Percentiles rank a stretch among this genome's conserved stretches.
Evolutionary conservation across 2,888 invertebrate genomes (phyloP).

Genomic region (Ormyrus thymus): DNA sequence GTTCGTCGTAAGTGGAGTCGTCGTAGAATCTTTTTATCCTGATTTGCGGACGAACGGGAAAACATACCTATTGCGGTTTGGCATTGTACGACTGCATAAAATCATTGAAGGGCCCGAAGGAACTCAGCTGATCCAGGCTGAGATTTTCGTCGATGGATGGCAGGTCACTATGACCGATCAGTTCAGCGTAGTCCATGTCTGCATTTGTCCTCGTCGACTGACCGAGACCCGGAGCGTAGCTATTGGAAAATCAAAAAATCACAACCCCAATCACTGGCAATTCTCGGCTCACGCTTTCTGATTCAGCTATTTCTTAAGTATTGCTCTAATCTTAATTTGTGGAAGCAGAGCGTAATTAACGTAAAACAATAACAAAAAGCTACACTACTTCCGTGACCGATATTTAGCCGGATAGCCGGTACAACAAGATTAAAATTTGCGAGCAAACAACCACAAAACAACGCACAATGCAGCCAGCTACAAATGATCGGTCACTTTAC

Average conservation of each 20-base stretch:
- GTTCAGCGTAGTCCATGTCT: constrained; percentile 73
- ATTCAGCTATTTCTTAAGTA: constrained; percentile 23
- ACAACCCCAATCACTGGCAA: constrained; percentile 75
- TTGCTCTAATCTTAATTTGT: constrained; percentile 27
- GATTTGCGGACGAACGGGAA: not conserved
- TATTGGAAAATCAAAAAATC: constrained; percentile 71
- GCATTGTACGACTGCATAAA: constrained; percentile 70
- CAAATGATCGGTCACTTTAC: constrained; percentile 49
- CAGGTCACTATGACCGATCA: constrained; percentile 69
- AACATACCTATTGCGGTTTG: constrained; percentile 70
- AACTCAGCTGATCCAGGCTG: constrained; percentile 71
- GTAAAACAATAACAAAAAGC: constrained; percentile 16
- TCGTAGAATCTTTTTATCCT: too few species aligned
- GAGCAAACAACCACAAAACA: constrained; percentile 63
- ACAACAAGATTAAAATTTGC: constrained; percentile 68
- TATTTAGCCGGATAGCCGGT: constrained; percentile 72
- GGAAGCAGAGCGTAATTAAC: constrained; percentile 45
- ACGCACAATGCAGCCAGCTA: constrained; percentile 37
- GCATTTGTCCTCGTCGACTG: constrained; percentile 69
- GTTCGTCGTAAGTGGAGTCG: not conserved
- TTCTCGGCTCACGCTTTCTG: constrained; percentile 56
- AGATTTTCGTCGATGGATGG: constrained; percentile 72
- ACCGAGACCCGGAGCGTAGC: constrained; percentile 74
- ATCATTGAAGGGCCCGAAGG: constrained; percentile 68
- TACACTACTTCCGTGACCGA: constrained; percentile 52